phyloP scores from a whole-genome alignment of 2,113 vertebrate genomes.

The Diphyllodes magnificus region DNA sequence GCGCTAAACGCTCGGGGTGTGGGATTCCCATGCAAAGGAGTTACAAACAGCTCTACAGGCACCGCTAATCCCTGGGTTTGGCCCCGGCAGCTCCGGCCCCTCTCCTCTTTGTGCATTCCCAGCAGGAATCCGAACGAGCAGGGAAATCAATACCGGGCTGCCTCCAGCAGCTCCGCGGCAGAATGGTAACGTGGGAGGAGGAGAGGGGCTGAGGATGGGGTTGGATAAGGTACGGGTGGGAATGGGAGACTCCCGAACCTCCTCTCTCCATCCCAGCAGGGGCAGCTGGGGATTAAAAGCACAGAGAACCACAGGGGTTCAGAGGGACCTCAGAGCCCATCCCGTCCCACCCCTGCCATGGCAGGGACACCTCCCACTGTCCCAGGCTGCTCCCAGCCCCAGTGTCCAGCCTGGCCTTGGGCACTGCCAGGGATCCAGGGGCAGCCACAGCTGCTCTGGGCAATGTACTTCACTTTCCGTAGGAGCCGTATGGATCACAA shows the following conservation, averaged over 20 bases:
- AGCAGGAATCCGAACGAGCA: neutral
- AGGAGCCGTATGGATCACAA: neutral
- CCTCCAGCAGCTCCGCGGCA: rapidly evolving
- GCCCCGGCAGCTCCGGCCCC: neutral
- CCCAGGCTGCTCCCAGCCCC: neutral
- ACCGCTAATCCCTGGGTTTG: rapidly evolving
- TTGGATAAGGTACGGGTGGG: neutral
- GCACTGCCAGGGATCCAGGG: neutral
- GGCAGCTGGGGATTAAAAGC: neutral
- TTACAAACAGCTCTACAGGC: neutral
- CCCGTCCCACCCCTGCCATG: neutral
- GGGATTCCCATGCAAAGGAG: neutral
- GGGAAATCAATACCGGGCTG: neutral
- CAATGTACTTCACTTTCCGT: rapidly evolving
- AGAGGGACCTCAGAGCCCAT: neutral
- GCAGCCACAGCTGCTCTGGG: neutral
- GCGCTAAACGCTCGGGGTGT: neutral
- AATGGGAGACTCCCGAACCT: rapidly evolving
- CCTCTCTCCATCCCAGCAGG: neutral
- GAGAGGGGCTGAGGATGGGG: neutral
- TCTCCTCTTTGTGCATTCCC: neutral
- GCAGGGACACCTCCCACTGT: neutral
- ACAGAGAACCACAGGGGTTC: neutral
- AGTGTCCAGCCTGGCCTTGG: neutral
- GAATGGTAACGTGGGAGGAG: too few relatives aligned